These are phyloP conservation scores for Agelaius phoeniceus DNA, from an alignment of 2,113 vertebrate species.

Conservation along the genomic window DNA sequence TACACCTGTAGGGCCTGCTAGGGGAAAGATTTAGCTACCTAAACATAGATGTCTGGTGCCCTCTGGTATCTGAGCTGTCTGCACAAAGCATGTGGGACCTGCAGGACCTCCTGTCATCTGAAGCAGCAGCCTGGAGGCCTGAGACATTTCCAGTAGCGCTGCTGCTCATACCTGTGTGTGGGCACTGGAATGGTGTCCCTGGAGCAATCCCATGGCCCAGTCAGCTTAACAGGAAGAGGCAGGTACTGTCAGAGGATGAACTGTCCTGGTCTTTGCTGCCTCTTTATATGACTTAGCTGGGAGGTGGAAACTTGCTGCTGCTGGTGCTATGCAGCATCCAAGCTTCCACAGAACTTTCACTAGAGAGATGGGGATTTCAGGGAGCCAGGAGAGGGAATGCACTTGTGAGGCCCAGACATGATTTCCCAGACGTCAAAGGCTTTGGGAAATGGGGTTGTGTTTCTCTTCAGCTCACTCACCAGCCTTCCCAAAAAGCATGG, in stretches of 20 bases:
- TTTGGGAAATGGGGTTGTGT: not conserved
- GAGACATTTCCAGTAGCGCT: not conserved
- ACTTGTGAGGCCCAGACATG: not conserved
- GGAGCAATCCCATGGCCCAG: not conserved
- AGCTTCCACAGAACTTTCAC: not conserved
- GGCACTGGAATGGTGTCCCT: not conserved
- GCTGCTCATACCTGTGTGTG: not conserved
- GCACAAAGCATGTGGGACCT: not conserved
- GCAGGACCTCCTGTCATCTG: not conserved
- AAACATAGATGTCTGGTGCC: slow-evolving; percentile 1
- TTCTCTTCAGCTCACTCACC: not conserved
- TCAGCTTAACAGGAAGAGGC: not conserved
- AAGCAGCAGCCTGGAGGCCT: not conserved
- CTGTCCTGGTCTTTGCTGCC: not conserved
- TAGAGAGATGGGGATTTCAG: not conserved
- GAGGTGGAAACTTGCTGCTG: not conserved
- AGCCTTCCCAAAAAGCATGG: not conserved
- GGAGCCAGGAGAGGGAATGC: not conserved
- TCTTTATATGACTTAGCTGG: not conserved
- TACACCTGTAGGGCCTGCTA: not conserved
- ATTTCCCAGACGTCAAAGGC: not conserved
- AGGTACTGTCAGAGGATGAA: not conserved
- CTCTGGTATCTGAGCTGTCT: not conserved
- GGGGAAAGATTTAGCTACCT: not conserved
- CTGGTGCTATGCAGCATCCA: not conserved